Conservation (phyloP, 30 jellyfish, hydroid and myxozoan genomes). For the Catostylus mosaicus region DNA sequence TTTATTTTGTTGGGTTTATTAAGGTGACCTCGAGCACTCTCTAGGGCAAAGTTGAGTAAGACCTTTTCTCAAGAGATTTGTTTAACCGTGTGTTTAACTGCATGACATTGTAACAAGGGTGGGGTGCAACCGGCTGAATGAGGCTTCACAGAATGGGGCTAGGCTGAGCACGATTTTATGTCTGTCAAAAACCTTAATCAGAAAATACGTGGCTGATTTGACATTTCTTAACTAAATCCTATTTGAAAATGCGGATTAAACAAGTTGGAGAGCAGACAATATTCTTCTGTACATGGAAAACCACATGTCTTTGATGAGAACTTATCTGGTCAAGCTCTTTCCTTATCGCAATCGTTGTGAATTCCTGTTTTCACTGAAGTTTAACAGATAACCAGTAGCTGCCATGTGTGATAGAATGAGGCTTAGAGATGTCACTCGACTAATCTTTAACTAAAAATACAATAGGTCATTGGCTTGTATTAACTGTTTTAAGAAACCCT, state of each 20-base stretch:
- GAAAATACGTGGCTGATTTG: conserved; percentile 29
- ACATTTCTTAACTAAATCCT: conserved; percentile 47
- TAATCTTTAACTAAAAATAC: conserved; percentile 12
- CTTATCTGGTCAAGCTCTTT: conserved; percentile 57
- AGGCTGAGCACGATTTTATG: neutral
- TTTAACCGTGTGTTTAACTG: no score
- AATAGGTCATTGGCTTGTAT: conserved; percentile 26
- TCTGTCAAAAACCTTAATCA: conserved; percentile 25
- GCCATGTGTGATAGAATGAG: conserved; percentile 28
- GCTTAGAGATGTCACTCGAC: conserved; percentile 26
- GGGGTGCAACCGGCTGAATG: no score
- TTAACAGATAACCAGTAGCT: conserved; percentile 29
- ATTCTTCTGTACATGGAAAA: conserved; percentile 23
- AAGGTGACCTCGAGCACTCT: no score
- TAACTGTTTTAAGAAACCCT: conserved; percentile 9
- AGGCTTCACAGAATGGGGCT: conserved; percentile 11
- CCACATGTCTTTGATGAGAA: conserved; percentile 54
- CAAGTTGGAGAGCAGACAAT: conserved; percentile 21
- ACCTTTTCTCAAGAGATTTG: no score
- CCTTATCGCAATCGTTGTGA: conserved; percentile 37
- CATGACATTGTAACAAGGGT: no score
- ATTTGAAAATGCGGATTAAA: conserved; percentile 52
- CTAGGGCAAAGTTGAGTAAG: no score
- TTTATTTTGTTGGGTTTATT: no score
- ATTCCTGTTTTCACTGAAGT: conserved; percentile 20